phyloP scores from a whole-genome alignment of 92 coral and sea anemone species.

The Bergia puertoricense region DNA sequence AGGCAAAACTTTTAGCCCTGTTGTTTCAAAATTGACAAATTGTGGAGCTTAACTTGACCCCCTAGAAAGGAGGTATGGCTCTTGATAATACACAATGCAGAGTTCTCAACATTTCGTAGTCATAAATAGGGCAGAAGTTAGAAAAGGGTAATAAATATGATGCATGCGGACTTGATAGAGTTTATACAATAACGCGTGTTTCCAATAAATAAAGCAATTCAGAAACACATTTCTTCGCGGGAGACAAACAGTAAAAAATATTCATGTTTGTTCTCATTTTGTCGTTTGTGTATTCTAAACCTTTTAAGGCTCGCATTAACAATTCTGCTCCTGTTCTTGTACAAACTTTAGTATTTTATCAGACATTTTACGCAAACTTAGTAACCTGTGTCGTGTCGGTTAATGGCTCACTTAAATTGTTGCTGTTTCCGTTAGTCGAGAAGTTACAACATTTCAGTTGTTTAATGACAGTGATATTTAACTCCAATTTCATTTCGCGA shows the following conservation, averaged over 20 bases:
- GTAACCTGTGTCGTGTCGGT: not conserved
- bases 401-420: conserved; percentile 30
- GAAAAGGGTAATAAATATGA: not conserved
- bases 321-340: not conserved
- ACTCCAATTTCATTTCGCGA: conserved; percentile 18
- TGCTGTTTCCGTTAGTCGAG: conserved; percentile 29
- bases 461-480: conserved; percentile 40
- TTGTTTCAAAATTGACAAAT: conserved; percentile 17
- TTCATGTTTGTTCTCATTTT: not conserved
- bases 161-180: not conserved
- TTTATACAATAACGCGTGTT: not conserved
- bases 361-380: conserved; percentile 34
- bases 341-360: conserved; percentile 16
- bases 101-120: not conserved
- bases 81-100: not conserved
- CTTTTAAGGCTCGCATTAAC: not conserved
- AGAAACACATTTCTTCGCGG: conserved; percentile 3
- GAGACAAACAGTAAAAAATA: not conserved
- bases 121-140: not conserved
- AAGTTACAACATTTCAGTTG: conserved; percentile 21
- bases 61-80: not conserved
- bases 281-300: not conserved
- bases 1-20: not conserved
- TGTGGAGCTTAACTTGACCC: conserved; percentile 1
- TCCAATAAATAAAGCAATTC: not conserved